Conservation (phyloP, 2,113 vertebrate species). For the Pogonocichla stellata region DNA sequence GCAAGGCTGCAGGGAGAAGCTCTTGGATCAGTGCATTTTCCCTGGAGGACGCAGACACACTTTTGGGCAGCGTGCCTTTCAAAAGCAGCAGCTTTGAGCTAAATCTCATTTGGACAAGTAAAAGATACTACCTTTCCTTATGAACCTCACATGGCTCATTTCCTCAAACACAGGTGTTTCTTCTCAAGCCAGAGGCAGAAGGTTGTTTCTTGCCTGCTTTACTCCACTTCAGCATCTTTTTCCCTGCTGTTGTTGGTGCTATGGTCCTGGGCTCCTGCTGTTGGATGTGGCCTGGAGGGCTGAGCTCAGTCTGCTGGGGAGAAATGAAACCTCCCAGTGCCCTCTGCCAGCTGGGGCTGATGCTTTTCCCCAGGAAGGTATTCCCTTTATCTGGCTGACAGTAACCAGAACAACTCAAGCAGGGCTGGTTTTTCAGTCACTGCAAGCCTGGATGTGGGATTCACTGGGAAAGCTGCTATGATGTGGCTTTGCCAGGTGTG, state of each 20-base stretch:
- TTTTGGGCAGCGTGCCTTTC: background rate
- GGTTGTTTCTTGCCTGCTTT: background rate
- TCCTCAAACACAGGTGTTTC: background rate
- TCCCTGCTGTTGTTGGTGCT: background rate
- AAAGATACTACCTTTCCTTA: background rate
- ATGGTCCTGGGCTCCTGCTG: background rate
- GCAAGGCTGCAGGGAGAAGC: background rate
- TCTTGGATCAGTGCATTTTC: background rate
- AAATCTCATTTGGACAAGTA: background rate
- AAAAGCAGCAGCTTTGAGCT: background rate
- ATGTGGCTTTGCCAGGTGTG: background rate
- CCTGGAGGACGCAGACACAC: background rate
- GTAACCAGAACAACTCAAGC: background rate
- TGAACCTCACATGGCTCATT: background rate
- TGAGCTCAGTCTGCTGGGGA: background rate
- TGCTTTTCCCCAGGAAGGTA: background rate
- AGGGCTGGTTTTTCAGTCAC: background rate
- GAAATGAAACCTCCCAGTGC: background rate
- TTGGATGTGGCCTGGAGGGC: background rate
- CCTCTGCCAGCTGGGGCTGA: background rate
- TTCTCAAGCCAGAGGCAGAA: background rate
- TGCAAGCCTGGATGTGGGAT: background rate
- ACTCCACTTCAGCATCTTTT: background rate
- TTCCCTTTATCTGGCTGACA: background rate
- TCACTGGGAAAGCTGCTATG: background rate